Base-by-base conservation (phyloP, 1,140 invertebrate genomes). In the Aphidius ervi region DNA sequence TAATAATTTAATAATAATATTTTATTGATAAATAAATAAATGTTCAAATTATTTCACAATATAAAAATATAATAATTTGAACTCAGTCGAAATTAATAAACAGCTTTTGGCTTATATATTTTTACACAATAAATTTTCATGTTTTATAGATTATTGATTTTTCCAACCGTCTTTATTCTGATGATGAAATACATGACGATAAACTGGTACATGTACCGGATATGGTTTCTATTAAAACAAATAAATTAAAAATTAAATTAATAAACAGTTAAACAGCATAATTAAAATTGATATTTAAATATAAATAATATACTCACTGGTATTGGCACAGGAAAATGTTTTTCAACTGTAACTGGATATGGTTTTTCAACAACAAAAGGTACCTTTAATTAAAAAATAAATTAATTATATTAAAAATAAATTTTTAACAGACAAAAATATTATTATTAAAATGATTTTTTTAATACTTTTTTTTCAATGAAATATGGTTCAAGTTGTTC, bases 141-240 rank as follows among this genome's bases (percentile, higher is more conserved):
- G 4, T 56, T 9, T 16, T 42, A 10, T 16, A 6, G 9, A 46
- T 16, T 23, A 56, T 20, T 45, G 54, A 5, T 45, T 9, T 39
- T 39, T 31, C 23, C 46, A 31, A 7, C 20, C 9, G 10, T 40
- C 39, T 48, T 57, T 46, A 16, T 20, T 47, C 45, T 46, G 46
- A 73, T 88, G 86, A 70, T 88, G 87, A 79, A 89, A 88, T 65
- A 91, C 85, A 75, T 90, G 88, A 74, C 90, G 90, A 81, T 90
- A 91, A 53, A 90, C 86, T 5, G 88, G 88, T n/a, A 88, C 86
- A 66, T 89, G 88, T 56, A 90, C 88, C 48, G 88, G 86, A 74
- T 90, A 90, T 39, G 88, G 88, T 75, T 89, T 90, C 64, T 31
- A 31, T 31, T 31, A 4, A 31, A 31, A 31, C 23, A 31, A 31